Percentiles rank a stretch among this genome's conserved stretches.
phyloP scores from a whole-genome alignment of 2,888 invertebrate species.

The Drosophila prolongata region DNA sequence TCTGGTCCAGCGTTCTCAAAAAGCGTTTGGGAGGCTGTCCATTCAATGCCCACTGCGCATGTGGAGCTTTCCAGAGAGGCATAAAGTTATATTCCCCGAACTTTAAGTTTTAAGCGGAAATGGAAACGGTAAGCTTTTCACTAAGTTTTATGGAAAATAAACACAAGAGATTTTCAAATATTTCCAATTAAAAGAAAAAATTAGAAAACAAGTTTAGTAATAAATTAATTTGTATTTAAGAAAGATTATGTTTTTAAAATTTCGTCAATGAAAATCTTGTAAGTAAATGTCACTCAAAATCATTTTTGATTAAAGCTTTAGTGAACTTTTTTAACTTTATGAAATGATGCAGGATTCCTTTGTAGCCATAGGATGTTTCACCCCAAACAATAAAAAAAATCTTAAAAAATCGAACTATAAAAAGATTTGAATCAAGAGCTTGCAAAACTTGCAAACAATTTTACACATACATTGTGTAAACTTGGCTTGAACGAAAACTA shows the following conservation, averaged over 20 bases:
- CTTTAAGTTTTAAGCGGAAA: conserved; percentile 15
- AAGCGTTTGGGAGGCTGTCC: conserved; percentile 24
- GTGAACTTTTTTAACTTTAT: no score
- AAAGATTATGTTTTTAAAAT: no score
- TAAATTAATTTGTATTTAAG: no score
- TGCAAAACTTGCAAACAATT: background rate
- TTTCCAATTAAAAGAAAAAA: no score
- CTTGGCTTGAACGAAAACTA: background rate
- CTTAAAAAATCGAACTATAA: background rate
- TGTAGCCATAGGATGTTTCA: no score
- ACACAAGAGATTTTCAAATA: no score
- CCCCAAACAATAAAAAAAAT: background rate
- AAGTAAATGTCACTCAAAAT: no score
- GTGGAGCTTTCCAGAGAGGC: conserved; percentile 19
- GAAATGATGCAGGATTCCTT: no score
- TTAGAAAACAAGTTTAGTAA: no score
- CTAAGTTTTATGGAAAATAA: background rate
- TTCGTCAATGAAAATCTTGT: no score
- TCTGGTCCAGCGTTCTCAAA: conserved; percentile 32
- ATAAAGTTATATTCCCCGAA: background rate
- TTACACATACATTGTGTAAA: background rate
- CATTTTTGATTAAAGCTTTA: no score
- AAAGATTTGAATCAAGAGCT: background rate
- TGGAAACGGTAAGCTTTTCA: background rate
- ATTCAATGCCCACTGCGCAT: conserved; percentile 2